Base-by-base conservation (phyloP, 2,888 invertebrate species). In the Synanthedon vespiformis region DNA sequence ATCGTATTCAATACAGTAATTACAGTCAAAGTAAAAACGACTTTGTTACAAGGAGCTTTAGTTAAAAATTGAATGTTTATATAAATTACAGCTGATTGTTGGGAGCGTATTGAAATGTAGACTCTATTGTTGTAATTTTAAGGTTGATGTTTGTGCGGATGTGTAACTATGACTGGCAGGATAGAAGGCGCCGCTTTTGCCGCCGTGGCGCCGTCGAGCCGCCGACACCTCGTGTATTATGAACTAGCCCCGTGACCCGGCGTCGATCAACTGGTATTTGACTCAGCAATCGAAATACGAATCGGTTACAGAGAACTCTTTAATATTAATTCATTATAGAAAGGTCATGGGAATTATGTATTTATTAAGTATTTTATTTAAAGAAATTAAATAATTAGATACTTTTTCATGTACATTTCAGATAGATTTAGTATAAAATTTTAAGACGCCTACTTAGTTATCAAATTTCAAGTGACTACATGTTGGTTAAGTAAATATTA, bases 141-240 rank as follows among this genome's bases (percentile, higher is more conserved):
- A 57, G 64, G 68, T 67, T 60, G 51, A 41, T 59, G 65, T 64
- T 68, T 4, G 52, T 40, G 56, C 68, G 65, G 40, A 40, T 50
- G 14, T 41, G 53, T 56, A 60, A 61, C 64, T 63, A 67, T 71
- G 67, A 70, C 70, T 72, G 75, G 75, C 79, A 85, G 82, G 85
- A 80, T 77, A 77, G 81, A 67, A 82, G 86, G 86, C 86, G 86
- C 86, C 86, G 75, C 70, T 67, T 59, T 77, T 80, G 77, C 78
- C 80, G 74, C 78, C 74, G 67, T 84, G 86, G 86, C 86, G 86
- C 86, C 86, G 82, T 73, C 82, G 72, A 68, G 86, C 81, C 86
- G 85, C 82, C 78, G 73, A 80, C 85, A 83, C 85, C 83, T 86
- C 82, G 82, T 83, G 83, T 84, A 83, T 84, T 85, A 84, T 85